Evolutionary conservation across 2,797 vertebrate species (phyloP), one percentile per base, ranked within the genome.

Genomic region (Gambelia wislizenii): DNA sequence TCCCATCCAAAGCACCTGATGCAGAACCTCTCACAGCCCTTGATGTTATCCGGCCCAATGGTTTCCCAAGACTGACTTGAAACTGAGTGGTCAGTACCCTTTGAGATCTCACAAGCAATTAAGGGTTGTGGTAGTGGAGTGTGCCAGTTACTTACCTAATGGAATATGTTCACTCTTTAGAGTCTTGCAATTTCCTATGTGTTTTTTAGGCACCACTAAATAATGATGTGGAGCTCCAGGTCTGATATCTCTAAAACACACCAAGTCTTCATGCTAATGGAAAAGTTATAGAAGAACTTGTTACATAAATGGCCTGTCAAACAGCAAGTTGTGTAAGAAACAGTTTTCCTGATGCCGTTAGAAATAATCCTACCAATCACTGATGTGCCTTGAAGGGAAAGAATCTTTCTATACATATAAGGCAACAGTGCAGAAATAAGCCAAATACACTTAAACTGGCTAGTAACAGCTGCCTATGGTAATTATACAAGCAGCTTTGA

Each of bases 191-290:
- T 98, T 99, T 25, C 98, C 98, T 82, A 99, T 95, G 93, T 99
- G 99, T 93, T 97, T 98, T 89, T 96, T 98, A 27, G 99, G 98
- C 87, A 99, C 98, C 42, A 99, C 98, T 33, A 99, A 98, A 85
- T 99, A 99, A 95, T 99, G 99, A 93, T 99, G 98, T 16, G 97
- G 97, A 25, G 98, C 98, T 87, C 97, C 98, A 39, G 99, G 99
- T 88, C 96, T 98, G 92, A 98, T 98, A 92, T 99, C 99, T 96
- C 95, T 97, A 89, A 99, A 99, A 96, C 99, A 99, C 16, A 97
- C 97, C 6, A 98, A 93, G 49, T 99, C 98, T 93, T 99, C 98
- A 93, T 99, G 97, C 98, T 99, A 92, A 87, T 82, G 83, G 70
- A n/a, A 75, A 2, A 84, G 69, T 54, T 83, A 18, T 39, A 83